These are phyloP conservation scores for Sipha maydis DNA, from an alignment of 2,888 invertebrate species.

Conservation along the genomic window DNA sequence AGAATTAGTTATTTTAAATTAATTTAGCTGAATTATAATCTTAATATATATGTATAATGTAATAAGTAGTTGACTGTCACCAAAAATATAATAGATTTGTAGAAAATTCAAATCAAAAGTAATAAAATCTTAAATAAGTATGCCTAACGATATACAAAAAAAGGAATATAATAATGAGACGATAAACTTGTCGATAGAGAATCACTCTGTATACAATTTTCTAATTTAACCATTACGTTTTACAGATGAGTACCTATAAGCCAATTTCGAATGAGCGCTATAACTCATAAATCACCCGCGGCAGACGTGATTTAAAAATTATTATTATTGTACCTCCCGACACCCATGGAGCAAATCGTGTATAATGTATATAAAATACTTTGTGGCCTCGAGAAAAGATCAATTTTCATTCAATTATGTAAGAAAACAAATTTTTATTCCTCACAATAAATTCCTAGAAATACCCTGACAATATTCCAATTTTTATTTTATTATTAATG, in stretches of 20 bases:
- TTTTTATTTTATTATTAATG: not conserved
- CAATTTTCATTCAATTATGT: conserved; percentile 22
- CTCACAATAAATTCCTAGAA: conserved; percentile 13
- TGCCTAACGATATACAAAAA: not conserved
- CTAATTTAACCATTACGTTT: conserved; percentile 28
- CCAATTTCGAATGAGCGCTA: conserved; percentile 48
- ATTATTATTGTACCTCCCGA: conserved; percentile 45
- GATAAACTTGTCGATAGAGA: not conserved
- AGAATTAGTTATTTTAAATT: too few species aligned
- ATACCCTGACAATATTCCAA: conserved; percentile 25
- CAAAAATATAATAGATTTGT: not conserved
- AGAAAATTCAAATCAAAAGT: not conserved
- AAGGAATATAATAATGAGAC: not conserved
- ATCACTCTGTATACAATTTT: conserved; percentile 39
- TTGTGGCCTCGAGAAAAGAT: conserved; percentile 21
- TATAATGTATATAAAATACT: not conserved
- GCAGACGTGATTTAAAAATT: conserved; percentile 58
- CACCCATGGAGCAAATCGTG: conserved; percentile 17
- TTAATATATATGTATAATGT: not conserved
- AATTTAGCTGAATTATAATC: too few species aligned
- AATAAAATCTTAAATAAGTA: not conserved
- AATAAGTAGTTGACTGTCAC: not conserved
- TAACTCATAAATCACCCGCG: conserved; percentile 54
- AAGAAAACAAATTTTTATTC: conserved; percentile 10
- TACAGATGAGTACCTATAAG: conserved; percentile 1